Evolutionary conservation across 2,888 invertebrate species (phyloP).

Genomic region (Eucera pruinosa): DNA sequence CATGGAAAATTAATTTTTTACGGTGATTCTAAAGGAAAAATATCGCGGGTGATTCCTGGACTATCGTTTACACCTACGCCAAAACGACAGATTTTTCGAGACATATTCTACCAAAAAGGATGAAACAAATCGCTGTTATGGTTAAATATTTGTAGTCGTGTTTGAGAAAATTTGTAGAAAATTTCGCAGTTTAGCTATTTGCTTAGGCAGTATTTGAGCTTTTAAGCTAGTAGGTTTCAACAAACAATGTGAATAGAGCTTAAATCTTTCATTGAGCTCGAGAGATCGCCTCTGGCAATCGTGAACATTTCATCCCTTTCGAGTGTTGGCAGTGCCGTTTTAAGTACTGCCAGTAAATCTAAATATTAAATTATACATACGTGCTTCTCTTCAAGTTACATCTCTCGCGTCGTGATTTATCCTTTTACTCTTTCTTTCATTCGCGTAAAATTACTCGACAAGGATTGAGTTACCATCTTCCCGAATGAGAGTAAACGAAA

Average conservation of each 20-base stretch:
- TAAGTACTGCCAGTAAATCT: conserved; percentile 18
- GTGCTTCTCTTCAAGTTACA: background rate
- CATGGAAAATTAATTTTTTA: too few species aligned
- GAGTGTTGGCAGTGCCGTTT: conserved; percentile 27
- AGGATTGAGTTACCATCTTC: background rate
- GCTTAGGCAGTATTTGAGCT: background rate
- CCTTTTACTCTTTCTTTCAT: background rate
- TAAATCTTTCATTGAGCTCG: conserved; percentile 7
- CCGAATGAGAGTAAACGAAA: background rate
- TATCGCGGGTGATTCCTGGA: too few species aligned
- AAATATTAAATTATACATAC: conserved; percentile 17
- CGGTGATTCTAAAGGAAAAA: too few species aligned
- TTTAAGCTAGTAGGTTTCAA: conserved; percentile 3
- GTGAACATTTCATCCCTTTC: conserved; percentile 23
- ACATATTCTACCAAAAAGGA: too few species aligned
- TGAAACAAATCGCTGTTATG: too few species aligned
- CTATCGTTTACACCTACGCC: too few species aligned
- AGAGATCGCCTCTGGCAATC: conserved; percentile 33
- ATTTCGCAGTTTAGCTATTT: background rate
- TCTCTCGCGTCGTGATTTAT: background rate
- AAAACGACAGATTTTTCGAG: too few species aligned
- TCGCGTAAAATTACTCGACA: background rate
- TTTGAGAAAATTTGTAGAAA: too few species aligned
- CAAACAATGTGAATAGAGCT: conserved; percentile 24
- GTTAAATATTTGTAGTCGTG: too few species aligned